phyloP scores from a whole-genome alignment of 35 echinoderm and acorn worm species.

The Chiridota heheva region DNA sequence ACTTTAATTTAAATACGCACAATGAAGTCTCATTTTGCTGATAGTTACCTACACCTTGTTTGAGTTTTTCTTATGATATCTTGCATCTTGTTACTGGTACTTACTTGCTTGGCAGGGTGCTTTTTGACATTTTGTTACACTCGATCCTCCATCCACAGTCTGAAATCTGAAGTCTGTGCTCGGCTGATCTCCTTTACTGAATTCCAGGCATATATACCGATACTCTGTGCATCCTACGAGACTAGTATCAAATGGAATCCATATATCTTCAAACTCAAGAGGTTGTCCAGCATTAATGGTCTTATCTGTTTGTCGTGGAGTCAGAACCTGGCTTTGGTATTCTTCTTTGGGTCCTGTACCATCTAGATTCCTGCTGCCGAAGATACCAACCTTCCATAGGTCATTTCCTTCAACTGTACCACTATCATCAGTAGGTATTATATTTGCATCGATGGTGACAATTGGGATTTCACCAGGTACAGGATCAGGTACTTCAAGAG shows the following conservation, averaged over 20 bases:
- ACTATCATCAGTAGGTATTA: constrained; percentile 63
- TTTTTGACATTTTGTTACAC: constrained; percentile 31
- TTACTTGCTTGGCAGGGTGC: constrained; percentile 37
- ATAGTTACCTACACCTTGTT: too few relatives aligned
- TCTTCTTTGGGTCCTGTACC: constrained; percentile 76
- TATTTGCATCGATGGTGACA: constrained; percentile 55
- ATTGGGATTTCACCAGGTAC: constrained; percentile 15
- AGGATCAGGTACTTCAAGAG: constrained; percentile 21
- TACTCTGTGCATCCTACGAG: constrained; percentile 59
- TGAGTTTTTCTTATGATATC: too few relatives aligned
- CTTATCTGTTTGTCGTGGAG: constrained; percentile 19
- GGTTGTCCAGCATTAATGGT: constrained; percentile 34
- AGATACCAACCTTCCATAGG: constrained; percentile 84
- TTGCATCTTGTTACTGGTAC: too few relatives aligned
- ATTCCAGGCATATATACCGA: constrained; percentile 70
- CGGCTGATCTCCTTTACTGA: constrained; percentile 45
- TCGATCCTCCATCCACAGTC: constrained; percentile 6
- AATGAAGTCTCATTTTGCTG: too few relatives aligned
- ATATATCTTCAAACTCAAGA: background rate
- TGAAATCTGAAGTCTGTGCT: constrained; percentile 47
- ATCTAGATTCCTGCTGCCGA: constrained; percentile 70
- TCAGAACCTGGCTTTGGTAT: constrained; percentile 61
- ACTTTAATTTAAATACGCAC: too few relatives aligned
- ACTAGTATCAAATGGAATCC: constrained; percentile 43
- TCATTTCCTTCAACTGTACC: constrained; percentile 40